Percentiles rank a stretch among this genome's conserved stretches.
These are phyloP conservation scores for Neodiprion fabricii DNA, from an alignment of 1,140 invertebrate species.

Conservation along the genomic window DNA sequence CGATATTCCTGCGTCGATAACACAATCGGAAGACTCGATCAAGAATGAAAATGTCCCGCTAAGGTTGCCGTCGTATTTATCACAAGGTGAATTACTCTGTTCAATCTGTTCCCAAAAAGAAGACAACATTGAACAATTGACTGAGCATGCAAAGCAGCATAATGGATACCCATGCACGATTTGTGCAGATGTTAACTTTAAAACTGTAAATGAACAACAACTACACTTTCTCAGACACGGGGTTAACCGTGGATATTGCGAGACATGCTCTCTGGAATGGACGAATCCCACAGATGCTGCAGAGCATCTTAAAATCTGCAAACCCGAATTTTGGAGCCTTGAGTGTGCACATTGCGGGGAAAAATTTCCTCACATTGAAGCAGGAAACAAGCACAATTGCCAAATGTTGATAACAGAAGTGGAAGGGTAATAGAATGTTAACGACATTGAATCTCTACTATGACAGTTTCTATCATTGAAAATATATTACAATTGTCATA, in stretches of 20 bases:
- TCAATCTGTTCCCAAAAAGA: slow-evolving; percentile 9
- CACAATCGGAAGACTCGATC: background rate
- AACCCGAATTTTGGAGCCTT: background rate
- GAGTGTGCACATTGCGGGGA: slow-evolving; percentile 12
- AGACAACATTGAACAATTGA: background rate
- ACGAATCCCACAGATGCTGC: background rate
- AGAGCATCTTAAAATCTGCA: background rate
- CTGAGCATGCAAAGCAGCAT: background rate
- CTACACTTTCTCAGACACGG: slow-evolving; percentile 12
- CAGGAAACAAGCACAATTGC: background rate
- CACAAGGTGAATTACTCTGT: background rate
- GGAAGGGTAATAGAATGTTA: background rate
- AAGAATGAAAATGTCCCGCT: background rate
- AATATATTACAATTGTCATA: too few relatives aligned
- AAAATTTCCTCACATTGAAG: slow-evolving; percentile 8
- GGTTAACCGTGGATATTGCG: background rate
- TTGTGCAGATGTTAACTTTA: slow-evolving; percentile 13
- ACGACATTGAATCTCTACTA: background rate
- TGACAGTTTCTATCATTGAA: too few relatives aligned
- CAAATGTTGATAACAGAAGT: background rate
- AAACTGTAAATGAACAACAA: slow-evolving; percentile 14
- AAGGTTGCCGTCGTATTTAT: background rate
- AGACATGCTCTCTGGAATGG: background rate
- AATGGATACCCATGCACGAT: slow-evolving; percentile 2
- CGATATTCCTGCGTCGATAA: background rate